Base-by-base conservation (phyloP, 2,113 vertebrate genomes). In the Sciurus niger region DNA sequence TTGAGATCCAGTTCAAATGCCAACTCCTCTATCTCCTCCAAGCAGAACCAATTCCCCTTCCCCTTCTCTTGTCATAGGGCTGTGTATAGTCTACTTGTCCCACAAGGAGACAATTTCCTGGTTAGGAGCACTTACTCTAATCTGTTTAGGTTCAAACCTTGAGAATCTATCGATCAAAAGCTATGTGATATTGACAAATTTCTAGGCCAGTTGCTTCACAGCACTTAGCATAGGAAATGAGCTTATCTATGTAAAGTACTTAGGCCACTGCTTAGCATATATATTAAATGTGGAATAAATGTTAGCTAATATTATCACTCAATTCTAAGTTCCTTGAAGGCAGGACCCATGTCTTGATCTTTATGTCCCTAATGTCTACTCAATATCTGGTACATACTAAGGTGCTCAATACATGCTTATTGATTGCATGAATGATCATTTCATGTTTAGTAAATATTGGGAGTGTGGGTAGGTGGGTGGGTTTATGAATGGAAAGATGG, bases 261-360 rank as follows among this genome's bases (percentile, higher is more conserved):
- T 43, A 77, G 60, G 58, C 78, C 70, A 55, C 60, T 48, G 34
- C n/a, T 25, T 14, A n/a, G 12, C 34, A 60, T 17, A 40, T 53
- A 77, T 70, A 82, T 17, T 89, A 78, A 79, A n/a, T 78, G 20
- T n/a, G 55, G 12, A 76, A 84, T 74, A 73, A 40, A 43, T 43
- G 11, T 79, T 89, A 48, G 40, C 48, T 94, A 73, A 90, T 40
- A 84, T 51, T 58, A 68, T 90, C 24, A 91, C 76, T 89, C 94
- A 28, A 58, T 46, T 95, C 32, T 74, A 94, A 92, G 53, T 28
- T 95, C 68, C 63, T 53, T 86, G 63, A 94, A 89, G 20, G 13
- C 14, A 40, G 40, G 58, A 58, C 32, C 37, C 10, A 10, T 32
- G 8, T 88, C 37, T 88, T 83, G 30, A 85, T 73, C 51, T 89